Conservation (phyloP, 2,113 vertebrate genomes). For the Amphiprion percula region DNA sequence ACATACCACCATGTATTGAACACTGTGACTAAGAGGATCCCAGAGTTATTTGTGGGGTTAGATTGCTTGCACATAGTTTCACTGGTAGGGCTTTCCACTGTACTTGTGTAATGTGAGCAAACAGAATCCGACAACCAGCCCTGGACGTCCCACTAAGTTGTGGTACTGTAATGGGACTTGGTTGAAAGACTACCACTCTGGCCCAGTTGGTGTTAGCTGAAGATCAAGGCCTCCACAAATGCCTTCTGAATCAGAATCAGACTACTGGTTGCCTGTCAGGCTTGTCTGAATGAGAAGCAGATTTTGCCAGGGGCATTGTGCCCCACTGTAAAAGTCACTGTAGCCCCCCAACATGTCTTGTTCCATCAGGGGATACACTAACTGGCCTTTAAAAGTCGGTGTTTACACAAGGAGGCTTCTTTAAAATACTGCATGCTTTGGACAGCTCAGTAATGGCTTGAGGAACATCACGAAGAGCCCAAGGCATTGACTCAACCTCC, state of each 20-base stretch:
- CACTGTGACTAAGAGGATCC: conserved; percentile 23
- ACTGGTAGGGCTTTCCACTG: conserved; percentile 34
- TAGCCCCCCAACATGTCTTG: neutral
- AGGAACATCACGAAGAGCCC: too few species aligned
- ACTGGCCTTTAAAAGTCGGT: conserved; percentile 55
- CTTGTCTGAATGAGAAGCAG: conserved; percentile 36
- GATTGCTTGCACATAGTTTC: conserved; percentile 11
- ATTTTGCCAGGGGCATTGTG: conserved; percentile 5
- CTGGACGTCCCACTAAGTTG: conserved; percentile 1
- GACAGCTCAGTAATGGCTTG: too few species aligned
- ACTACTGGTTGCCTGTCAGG: conserved; percentile 14
- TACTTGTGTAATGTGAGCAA: conserved; percentile 51
- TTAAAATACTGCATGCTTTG: neutral
- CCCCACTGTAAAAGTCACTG: conserved; percentile 39
- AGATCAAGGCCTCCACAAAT: conserved; percentile 46
- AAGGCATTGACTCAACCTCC: too few species aligned
- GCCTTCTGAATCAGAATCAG: conserved; percentile 45
- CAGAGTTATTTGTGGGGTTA: conserved; percentile 28
- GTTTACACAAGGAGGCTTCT: conserved; percentile 44
- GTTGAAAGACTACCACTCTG: conserved; percentile 38
- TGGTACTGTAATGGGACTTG: conserved; percentile 26
- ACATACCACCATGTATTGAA: neutral
- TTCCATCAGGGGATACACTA: conserved; percentile 35
- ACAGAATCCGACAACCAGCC: conserved; percentile 24
- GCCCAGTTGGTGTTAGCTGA: conserved; percentile 25